phyloP scores from a whole-genome alignment of 1,140 invertebrate species.

The Leptinotarsa texana region DNA sequence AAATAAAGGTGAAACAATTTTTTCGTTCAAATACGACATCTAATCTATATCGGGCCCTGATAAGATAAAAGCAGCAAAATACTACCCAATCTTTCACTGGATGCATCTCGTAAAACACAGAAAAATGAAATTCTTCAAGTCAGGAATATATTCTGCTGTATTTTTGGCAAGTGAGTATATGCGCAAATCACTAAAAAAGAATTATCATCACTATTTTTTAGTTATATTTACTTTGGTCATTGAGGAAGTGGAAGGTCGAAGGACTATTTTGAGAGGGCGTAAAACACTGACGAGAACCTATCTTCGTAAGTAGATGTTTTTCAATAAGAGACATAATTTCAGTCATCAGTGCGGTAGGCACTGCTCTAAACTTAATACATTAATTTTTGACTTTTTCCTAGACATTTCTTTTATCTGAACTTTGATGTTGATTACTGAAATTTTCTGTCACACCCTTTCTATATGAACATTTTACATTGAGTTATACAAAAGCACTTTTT shows the following conservation, averaged over 20 bases:
- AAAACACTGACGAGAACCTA: constrained; percentile 67
- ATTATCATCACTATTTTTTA: constrained; percentile 51
- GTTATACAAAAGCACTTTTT: no score
- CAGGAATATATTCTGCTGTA: constrained; percentile 20
- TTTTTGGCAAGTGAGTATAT: constrained; percentile 25
- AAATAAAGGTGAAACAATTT: constrained; percentile 26
- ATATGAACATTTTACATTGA: no score
- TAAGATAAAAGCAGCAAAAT: constrained; percentile 14
- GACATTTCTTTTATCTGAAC: no score
- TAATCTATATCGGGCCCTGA: constrained; percentile 4
- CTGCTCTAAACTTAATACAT: no score
- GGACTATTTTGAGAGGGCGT: constrained; percentile 63
- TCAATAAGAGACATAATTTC: not conserved
- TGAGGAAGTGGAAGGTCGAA: constrained; percentile 71
- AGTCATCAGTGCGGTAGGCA: no score
- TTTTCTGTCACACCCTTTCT: no score
- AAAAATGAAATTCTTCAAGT: constrained; percentile 29
- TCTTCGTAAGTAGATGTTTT: constrained; percentile 66
- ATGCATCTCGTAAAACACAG: not conserved
- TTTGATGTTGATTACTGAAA: no score
- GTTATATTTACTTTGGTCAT: constrained; percentile 66
- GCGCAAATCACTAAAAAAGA: not conserved
- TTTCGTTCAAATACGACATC: constrained; percentile 5
- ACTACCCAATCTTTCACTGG: not conserved
- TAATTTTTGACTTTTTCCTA: no score